Conservation (phyloP, 2,113 vertebrate genomes). For the Thamnophis sirtalis region DNA sequence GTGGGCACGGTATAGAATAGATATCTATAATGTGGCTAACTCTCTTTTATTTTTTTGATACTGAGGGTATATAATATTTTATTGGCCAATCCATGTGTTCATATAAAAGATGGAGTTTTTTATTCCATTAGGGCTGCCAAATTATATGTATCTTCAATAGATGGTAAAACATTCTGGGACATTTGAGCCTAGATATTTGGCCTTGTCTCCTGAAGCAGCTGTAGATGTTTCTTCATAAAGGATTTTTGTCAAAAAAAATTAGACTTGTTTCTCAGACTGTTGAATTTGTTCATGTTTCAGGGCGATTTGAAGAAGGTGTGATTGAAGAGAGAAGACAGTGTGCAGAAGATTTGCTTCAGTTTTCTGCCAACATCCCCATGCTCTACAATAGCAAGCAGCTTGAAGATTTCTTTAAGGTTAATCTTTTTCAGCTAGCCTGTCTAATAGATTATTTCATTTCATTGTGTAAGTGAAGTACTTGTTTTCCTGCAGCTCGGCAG, state of each 20-base stretch:
- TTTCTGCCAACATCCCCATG: conserved; percentile 93
- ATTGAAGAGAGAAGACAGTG: conserved; percentile 96
- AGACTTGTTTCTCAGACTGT: conserved; percentile 30
- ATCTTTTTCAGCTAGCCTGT: conserved; percentile 25
- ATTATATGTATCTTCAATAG: conserved; percentile 38
- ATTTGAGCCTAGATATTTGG: conserved; percentile 45
- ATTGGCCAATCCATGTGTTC: conserved; percentile 57
- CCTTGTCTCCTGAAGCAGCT: conserved; percentile 45
- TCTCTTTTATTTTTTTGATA: conserved; percentile 45
- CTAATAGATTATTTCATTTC: neutral
- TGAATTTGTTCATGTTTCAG: conserved; percentile 66
- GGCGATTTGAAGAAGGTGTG: conserved; percentile 91
- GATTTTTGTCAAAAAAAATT: conserved; percentile 19
- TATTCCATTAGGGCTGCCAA: conserved; percentile 46
- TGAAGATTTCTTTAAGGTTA: conserved; percentile 96
- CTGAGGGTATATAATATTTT: conserved; percentile 49
- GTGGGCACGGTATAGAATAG: neutral
- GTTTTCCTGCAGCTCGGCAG: too few species aligned
- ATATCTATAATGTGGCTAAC: neutral
- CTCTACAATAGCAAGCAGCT: conserved; percentile 90
- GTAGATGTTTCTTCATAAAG: conserved; percentile 37
- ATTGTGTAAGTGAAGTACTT: neutral
- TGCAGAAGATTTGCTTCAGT: conserved; percentile 94
- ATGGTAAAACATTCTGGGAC: conserved; percentile 43
- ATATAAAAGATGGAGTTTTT: conserved; percentile 34